phyloP scores from a whole-genome alignment of 2,797 vertebrate species.

The Chaenodraco wilsoni region DNA sequence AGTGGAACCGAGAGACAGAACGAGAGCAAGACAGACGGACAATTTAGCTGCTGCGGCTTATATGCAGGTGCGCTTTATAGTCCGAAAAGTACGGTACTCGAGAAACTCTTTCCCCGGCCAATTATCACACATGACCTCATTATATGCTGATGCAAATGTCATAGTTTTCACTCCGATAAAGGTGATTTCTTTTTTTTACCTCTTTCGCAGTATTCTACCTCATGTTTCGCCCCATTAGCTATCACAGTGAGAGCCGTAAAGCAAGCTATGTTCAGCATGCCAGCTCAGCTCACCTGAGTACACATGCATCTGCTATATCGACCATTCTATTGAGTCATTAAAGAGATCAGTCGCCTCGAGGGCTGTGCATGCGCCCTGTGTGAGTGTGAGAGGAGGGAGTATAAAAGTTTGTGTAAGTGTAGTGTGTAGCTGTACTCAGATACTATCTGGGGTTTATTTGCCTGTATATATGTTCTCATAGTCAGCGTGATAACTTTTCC shows the following conservation, averaged over 20 bases:
- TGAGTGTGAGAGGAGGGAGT: constrained; percentile 20
- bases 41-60: no score
- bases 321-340: constrained; percentile 73
- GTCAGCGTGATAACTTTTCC: constrained; percentile 67
- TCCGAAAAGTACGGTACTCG: no score
- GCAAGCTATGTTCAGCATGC: constrained; percentile 53
- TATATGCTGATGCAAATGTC: constrained; percentile 24
- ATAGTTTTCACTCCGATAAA: constrained; percentile 21
- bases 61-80: no score
- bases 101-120: background rate
- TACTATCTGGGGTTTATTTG: constrained; percentile 69
- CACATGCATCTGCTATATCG: constrained; percentile 67
- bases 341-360: constrained; percentile 52
- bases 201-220: constrained; percentile 40
- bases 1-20: no score
- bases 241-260: constrained; percentile 61
- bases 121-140: constrained; percentile 11
- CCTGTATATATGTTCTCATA: constrained; percentile 69
- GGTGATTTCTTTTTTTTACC: constrained; percentile 28
- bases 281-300: constrained; percentile 73
- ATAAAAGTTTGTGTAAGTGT: constrained; percentile 59
- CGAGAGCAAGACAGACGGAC: no score
- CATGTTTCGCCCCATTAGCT: constrained; percentile 64
- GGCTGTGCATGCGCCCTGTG: constrained; percentile 21
- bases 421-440: constrained; percentile 52